Conservation (phyloP, 1,140 invertebrate genomes). For the Aphis gossypii region DNA sequence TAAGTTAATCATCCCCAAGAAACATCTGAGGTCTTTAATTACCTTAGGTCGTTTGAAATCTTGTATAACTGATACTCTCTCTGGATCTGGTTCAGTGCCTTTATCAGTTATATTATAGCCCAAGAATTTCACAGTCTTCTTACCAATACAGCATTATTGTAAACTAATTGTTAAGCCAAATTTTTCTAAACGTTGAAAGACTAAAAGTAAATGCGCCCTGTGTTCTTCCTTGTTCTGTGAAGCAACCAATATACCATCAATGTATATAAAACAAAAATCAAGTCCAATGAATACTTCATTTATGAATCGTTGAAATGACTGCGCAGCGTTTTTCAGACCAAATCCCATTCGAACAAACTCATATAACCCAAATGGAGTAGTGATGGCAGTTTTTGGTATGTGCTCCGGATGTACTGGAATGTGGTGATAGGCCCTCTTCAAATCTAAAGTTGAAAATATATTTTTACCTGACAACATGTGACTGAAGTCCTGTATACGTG, state of each 20-base stretch:
- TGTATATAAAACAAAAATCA: constrained; percentile 63
- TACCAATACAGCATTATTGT: constrained; percentile 62
- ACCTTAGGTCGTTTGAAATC: constrained; percentile 37
- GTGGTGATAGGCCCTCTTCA: constrained; percentile 66
- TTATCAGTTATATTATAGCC: constrained; percentile 61
- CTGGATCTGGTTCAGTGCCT: constrained; percentile 59
- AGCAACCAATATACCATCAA: constrained; percentile 59
- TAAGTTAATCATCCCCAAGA: constrained; percentile 65
- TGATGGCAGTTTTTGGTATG: constrained; percentile 63
- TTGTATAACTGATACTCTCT: constrained; percentile 18
- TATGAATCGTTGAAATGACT: constrained; percentile 67
- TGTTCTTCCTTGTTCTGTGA: constrained; percentile 62
- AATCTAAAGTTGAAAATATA: constrained; percentile 66
- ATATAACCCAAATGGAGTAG: constrained; percentile 20
- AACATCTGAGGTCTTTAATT: constrained; percentile 61
- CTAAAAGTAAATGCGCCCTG: neutral
- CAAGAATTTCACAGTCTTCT: constrained; percentile 62
- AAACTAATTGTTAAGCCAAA: constrained; percentile 63
- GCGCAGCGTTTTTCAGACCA: constrained; percentile 64
- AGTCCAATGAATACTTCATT: constrained; percentile 64
- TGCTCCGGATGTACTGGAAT: constrained; percentile 63
- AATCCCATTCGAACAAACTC: constrained; percentile 63
- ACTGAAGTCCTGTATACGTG: constrained; percentile 62
- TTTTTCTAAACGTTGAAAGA: constrained; percentile 61
- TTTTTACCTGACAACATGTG: constrained; percentile 63